Base-by-base conservation (phyloP, 2,888 invertebrate genomes). In the Noctua pronuba region DNA sequence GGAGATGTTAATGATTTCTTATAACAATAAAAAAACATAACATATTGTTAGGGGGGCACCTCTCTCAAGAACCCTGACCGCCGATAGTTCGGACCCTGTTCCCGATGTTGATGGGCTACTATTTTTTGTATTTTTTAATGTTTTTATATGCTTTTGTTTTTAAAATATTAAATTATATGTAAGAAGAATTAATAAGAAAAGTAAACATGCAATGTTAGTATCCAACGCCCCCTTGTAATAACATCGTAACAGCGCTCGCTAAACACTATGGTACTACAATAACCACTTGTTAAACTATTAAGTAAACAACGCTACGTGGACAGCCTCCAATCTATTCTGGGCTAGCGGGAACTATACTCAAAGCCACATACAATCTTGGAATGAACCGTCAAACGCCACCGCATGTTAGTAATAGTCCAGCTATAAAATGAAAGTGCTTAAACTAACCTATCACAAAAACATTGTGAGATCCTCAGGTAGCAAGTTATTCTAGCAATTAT, bases 371-470 rank as follows among this genome's bases (percentile, higher is more conserved):
- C 1, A 69, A 65, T 69, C n/a, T n/a, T 55, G 3, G 5, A 65
- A 78, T 67, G 3, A 78, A 52, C 52, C 35, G 8, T 58, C 44
- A 49, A 66, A 60, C 68, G 73, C 31, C 49, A 78, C 65, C 62
- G 31, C 49, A 82, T 75, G 75, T 73, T 82, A 86, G 35, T 77
- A 74, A 52, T 49, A 75, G 16, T 52, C 52, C 69, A 73, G 49
- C n/a, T 65, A 73, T 41, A 73, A 77, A 87, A 81, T 75, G 60
- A 86, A 86, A 83, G 67, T 73, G 58, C 46, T 44, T 71, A 72
- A 65, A 82, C 81, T 85, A 85, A 88, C 82, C 84, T 83, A 84
- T 65, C 68, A 69, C 49, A 71, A 79, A 81, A 80, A 85, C 79
- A 85, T 85, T 68, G 58, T 72, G 66, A 52, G 38, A 75, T 73